Evolutionary conservation across 2,888 invertebrate genomes (phyloP).

Genomic region (Nomada hirtipes): DNA sequence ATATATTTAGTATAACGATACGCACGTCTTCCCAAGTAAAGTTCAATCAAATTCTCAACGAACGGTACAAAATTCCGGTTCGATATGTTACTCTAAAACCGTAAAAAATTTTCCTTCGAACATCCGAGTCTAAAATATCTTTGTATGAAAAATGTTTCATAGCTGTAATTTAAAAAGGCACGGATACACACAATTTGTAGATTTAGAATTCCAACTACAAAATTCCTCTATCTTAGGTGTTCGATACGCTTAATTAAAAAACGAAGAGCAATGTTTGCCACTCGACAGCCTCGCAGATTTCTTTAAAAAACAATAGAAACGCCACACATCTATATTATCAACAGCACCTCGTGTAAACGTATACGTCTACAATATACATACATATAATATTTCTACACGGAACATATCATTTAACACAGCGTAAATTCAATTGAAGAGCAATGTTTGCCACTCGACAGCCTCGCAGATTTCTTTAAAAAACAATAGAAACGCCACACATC

Average conservation of each 20-base stretch:
- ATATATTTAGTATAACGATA: no score
- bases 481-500: constrained; percentile 25
- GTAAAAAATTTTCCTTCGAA: no score
- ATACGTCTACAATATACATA: constrained; percentile 23
- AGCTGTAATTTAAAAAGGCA: no score
- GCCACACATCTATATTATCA: constrained; percentile 29
- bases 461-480: constrained; percentile 23
- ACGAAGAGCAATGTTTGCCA: not conserved
- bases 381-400: constrained; percentile 24
- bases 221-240: not conserved
- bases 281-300: constrained; percentile 28
- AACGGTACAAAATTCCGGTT: no score
- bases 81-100: no score
- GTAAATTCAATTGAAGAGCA: not conserved
- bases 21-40: no score
- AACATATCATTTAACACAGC: not conserved
- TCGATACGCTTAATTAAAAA: not conserved
- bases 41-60: no score
- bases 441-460: constrained; percentile 12
- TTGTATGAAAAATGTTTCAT: no score
- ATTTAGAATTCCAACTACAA: not conserved
- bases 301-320: constrained; percentile 27
- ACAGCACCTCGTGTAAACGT: constrained; percentile 14
- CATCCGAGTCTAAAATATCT: no score
- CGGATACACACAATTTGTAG: not conserved